phyloP scores from a whole-genome alignment of 2,113 vertebrate genomes.

The Himantopus leucocephalus region DNA sequence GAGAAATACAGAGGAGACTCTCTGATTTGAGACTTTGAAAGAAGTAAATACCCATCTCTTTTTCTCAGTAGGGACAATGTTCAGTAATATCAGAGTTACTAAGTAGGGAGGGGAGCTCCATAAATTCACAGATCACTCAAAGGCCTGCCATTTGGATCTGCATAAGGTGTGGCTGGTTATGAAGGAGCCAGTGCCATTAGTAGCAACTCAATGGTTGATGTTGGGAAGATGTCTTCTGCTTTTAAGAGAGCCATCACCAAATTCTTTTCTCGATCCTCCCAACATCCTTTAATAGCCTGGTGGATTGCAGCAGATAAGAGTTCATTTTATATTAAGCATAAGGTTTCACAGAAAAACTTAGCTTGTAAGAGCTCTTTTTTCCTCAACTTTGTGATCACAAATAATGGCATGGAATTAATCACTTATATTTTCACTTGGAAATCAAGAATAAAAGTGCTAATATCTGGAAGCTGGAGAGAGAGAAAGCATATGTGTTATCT shows the following conservation, averaged over 20 bases:
- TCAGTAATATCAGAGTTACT: background rate
- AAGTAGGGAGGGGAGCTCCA: background rate
- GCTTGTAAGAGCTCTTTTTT: background rate
- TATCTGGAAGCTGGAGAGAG: background rate
- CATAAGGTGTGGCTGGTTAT: background rate
- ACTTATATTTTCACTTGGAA: constrained; percentile 17
- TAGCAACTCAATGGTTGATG: background rate
- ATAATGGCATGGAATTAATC: constrained; percentile 12
- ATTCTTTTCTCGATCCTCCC: background rate
- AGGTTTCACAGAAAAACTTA: background rate
- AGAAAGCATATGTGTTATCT: background rate
- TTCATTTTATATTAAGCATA: background rate
- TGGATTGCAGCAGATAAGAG: background rate
- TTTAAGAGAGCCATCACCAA: background rate
- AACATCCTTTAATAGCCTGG: background rate
- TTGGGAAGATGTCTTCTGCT: background rate
- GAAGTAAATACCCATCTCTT: constrained; percentile 7
- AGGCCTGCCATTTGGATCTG: background rate
- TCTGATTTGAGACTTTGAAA: constrained; percentile 1
- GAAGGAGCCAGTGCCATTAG: background rate
- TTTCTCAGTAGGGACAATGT: background rate
- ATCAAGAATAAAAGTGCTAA: constrained; percentile 39
- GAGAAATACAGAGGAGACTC: background rate
- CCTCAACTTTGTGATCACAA: background rate
- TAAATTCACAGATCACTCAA: background rate